Conservation (phyloP, 2,888 invertebrate genomes). For the Drosophila macrospina region DNA sequence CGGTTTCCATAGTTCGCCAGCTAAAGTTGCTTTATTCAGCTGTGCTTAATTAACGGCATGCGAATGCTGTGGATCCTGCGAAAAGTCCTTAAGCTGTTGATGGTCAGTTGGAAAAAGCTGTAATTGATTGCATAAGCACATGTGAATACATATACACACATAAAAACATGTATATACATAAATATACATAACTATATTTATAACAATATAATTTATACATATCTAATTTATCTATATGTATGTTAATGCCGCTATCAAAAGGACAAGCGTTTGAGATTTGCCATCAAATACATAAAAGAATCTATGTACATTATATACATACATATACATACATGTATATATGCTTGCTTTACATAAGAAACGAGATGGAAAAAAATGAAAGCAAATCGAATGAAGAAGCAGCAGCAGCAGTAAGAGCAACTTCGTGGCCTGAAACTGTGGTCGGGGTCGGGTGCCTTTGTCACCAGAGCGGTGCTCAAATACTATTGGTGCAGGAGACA, state of each 20-base stretch:
- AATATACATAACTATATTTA: background rate
- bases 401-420: slow-evolving; percentile 21
- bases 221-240: no score
- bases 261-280: slow-evolving; percentile 25
- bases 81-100: slow-evolving; percentile 7
- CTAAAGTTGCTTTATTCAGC: background rate
- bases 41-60: slow-evolving; percentile 1
- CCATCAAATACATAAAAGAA: background rate
- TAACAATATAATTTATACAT: no score
- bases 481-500: slow-evolving; percentile 81
- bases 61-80: background rate
- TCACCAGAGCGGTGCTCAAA: slow-evolving; percentile 76
- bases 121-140: slow-evolving; percentile 3
- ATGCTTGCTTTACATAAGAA: slow-evolving; percentile 36
- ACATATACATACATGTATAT: slow-evolving; percentile 6
- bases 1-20: background rate
- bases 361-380: slow-evolving; percentile 36
- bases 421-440: slow-evolving; percentile 16
- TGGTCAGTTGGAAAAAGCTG: background rate
- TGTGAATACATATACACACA: background rate
- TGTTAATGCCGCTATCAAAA: slow-evolving; percentile 29
- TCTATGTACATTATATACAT: background rate
- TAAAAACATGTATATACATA: no score
- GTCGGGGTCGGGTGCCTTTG: slow-evolving; percentile 65
- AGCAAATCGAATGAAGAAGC: slow-evolving; percentile 35